Conservation (phyloP, 2,797 vertebrate genomes). For the Ciconia nigra region DNA sequence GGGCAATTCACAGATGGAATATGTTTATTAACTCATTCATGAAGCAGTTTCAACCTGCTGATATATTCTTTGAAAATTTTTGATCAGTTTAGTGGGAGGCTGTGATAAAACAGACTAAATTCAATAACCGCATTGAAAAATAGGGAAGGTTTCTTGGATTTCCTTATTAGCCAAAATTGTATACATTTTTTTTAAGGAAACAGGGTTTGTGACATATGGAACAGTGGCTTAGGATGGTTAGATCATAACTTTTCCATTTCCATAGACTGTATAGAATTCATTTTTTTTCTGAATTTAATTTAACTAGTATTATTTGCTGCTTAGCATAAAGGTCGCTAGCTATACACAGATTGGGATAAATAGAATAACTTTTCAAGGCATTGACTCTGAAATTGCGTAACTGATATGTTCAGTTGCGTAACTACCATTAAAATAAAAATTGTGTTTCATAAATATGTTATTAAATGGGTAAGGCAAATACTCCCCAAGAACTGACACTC, state of each 20-base stretch:
- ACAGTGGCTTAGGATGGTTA: neutral
- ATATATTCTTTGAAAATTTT: neutral
- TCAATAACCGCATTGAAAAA: neutral
- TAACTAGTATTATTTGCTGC: neutral
- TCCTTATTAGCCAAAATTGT: neutral
- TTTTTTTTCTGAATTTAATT: neutral
- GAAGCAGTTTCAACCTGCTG: neutral
- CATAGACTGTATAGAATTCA: neutral
- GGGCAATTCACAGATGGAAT: neutral
- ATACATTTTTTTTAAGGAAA: neutral
- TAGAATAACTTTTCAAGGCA: neutral
- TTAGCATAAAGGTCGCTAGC: neutral
- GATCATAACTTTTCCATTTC: neutral
- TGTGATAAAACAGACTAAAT: neutral
- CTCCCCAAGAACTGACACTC: neutral
- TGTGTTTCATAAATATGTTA: neutral
- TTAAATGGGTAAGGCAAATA: neutral
- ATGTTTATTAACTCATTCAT: neutral
- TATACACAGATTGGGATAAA: neutral
- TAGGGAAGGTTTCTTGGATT: neutral
- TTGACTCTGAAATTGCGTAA: neutral
- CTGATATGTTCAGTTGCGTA: neutral
- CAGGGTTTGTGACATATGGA: neutral
- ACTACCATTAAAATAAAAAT: neutral
- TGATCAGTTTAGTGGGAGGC: neutral